Conservation (phyloP, 2,113 vertebrate species). For the Cryptotis parvus region DNA sequence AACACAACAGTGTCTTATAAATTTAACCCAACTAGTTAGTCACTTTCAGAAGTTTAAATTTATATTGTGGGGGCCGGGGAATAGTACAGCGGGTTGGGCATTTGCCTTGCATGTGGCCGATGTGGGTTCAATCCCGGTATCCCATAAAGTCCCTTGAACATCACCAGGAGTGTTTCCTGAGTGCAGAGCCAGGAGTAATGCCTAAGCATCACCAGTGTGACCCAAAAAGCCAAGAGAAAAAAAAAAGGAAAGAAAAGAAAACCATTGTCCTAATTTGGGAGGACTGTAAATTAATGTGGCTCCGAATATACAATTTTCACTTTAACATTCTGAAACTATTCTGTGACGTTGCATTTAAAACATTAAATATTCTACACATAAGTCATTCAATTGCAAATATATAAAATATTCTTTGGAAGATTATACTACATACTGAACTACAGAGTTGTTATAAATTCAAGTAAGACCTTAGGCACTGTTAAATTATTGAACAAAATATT, state of each 20-base stretch:
- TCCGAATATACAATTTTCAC: background rate
- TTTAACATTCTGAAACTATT: slow-evolving; percentile 31
- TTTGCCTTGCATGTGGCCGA: no score
- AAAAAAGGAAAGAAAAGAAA: no score
- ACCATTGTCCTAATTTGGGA: background rate
- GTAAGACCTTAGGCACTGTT: background rate
- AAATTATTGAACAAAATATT: slow-evolving; percentile 32
- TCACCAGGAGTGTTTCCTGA: no score
- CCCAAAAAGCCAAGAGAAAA: no score
- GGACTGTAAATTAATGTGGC: background rate
- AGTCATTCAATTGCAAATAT: background rate
- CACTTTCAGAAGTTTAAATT: slow-evolving; percentile 40
- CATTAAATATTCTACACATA: background rate
- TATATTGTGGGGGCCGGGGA: no score
- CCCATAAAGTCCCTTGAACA: no score
- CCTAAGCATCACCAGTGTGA: no score
- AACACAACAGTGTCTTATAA: slow-evolving; percentile 1
- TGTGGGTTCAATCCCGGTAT: no score
- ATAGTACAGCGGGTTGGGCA: no score
- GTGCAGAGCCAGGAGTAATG: no score
- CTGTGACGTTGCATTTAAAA: background rate
- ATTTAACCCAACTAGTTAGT: background rate
- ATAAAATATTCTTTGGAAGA: slow-evolving; percentile 47
- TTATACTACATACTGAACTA: background rate
- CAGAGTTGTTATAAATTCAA: background rate